A percentile compares a stretch with the other conserved stretches of the same genome.
Conservation (phyloP, 2,888 invertebrate species). For the Cybosia mesomella region DNA sequence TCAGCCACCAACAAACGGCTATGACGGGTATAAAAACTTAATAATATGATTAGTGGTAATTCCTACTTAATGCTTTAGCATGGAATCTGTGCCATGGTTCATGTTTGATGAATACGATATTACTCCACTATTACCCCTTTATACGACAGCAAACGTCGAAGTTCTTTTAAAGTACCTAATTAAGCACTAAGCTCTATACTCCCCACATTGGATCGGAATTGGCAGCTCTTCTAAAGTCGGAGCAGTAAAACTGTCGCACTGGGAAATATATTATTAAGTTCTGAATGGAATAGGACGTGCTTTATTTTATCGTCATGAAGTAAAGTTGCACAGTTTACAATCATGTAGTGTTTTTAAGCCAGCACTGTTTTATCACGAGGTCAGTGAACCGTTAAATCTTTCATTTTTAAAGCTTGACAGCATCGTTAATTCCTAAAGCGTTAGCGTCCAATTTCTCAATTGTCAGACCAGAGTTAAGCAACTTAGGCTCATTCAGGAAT, state of each 20-base stretch:
- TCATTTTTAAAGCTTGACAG: neutral
- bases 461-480: no score
- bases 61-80: no score
- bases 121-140: neutral
- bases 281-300: constrained; percentile 17
- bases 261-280: constrained; percentile 23
- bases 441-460: neutral
- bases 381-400: neutral
- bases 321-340: neutral
- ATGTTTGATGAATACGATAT: no score
- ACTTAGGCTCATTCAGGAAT: no score
- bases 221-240: constrained; percentile 20
- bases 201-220: constrained; percentile 12
- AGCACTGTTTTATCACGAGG: neutral
- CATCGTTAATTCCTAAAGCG: neutral
- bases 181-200: constrained; percentile 15
- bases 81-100: neutral
- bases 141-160: constrained; percentile 3
- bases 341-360: neutral
- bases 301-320: constrained; percentile 19
- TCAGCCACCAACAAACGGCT: no score
- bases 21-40: no score
- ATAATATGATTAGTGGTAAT: no score
- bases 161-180: constrained; percentile 17
- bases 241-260: constrained; percentile 23